Evolutionary conservation across 30 jellyfish, hydroid and myxozoan genomes (phyloP), one percentile per base, ranked within the genome.

Genomic region (Calvadosia cruxmelitensis): DNA sequence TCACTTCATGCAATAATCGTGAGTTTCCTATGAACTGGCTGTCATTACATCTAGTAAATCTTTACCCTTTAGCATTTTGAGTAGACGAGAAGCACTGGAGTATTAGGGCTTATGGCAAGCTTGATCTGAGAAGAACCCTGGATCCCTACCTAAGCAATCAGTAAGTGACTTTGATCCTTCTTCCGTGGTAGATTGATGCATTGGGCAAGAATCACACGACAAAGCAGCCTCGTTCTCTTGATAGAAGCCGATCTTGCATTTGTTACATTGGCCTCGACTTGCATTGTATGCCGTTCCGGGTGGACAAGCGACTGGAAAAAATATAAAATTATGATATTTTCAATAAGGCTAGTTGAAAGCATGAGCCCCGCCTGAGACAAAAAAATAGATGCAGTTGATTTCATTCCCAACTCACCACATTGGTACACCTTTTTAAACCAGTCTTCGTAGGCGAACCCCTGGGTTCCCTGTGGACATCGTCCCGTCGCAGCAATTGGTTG

Each of bases 391-490:
- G n/a, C n/a, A n/a, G n/a, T n/a, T n/a, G n/a, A n/a, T n/a, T n/a
- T n/a, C n/a, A n/a, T n/a, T n/a, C n/a, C n/a, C 10, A 5, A 70
- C 94, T 2, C 67, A 89, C 98, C 90, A 64, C 98, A 89, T 31
- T 64, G 67, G 63, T 80, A 72, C 24, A 23, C 24, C 33, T 5
- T 81, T 0, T 68, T 74, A 61, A 68, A 73, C 32, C 50, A 76
- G 75, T 72, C 80, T 5, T 42, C 93, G 25, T 42, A 79, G 25
- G 31, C 35, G 36, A 71, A 66, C 66, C 78, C 81, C 62, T 29
- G 52, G 7, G 79, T 31, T 1, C 96, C 96, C 10, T 71, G 52
- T 5, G 84, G 74, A 42, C 96, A 86, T 3, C 31, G 74, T 16
- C 81, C 64, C 5, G 78, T 62, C 2, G 68, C n/a, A n/a, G n/a